Conservation (phyloP, 2,888 invertebrate genomes). For the Stenichneumon culpator region DNA sequence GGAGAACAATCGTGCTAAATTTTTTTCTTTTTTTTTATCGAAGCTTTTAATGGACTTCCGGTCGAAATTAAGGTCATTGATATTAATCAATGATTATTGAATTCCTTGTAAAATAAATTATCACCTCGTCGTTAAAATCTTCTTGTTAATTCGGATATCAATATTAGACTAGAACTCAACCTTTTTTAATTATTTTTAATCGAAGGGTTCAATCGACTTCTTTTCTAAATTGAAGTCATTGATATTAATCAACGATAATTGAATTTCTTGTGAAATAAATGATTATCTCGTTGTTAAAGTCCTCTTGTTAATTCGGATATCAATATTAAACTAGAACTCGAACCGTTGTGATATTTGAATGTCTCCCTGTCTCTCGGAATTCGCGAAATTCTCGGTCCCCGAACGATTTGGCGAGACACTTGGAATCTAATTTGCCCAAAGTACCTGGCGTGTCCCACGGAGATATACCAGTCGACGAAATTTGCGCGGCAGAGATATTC, state of each 20-base stretch:
- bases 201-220: too few species aligned
- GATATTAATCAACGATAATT: too few species aligned
- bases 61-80: neutral
- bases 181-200: too few species aligned
- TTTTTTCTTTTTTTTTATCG: neutral
- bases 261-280: neutral
- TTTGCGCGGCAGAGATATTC: slow-evolving; percentile 38
- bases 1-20: neutral
- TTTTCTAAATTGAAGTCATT: too few species aligned
- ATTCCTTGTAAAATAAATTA: neutral
- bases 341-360: neutral
- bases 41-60: neutral
- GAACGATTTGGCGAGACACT: slow-evolving; percentile 36
- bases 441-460: slow-evolving; percentile 31
- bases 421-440: slow-evolving; percentile 51
- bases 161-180: neutral
- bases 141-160: neutral
- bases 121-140: neutral
- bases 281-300: neutral
- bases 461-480: slow-evolving; percentile 42
- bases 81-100: too few species aligned
- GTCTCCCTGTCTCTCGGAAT: neutral
- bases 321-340: neutral
- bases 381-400: slow-evolving; percentile 9
- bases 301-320: neutral